Conservation (phyloP, 2,888 invertebrate species). For the Xylocampa areola region DNA sequence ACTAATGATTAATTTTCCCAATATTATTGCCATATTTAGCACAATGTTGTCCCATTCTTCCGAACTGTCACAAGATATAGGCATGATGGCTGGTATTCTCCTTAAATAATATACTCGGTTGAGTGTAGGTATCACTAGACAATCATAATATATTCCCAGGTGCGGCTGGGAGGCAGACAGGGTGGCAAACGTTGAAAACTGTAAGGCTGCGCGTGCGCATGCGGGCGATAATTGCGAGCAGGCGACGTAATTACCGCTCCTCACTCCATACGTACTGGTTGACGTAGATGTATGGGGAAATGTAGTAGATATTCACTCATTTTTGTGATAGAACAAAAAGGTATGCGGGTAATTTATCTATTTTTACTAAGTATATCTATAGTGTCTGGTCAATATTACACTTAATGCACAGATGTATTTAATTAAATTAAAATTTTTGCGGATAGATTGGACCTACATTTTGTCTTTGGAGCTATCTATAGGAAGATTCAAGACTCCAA, state of each 20-base stretch:
- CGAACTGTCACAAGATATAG: conserved; percentile 8
- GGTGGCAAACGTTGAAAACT: conserved; percentile 21
- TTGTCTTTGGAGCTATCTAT: no score
- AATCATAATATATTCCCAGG: conserved; percentile 46
- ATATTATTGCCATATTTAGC: conserved; percentile 3
- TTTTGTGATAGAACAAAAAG: no score
- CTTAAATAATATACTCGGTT: neutral
- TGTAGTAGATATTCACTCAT: neutral
- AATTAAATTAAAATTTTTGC: no score
- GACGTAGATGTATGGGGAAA: conserved; percentile 6
- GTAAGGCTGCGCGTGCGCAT: conserved; percentile 33
- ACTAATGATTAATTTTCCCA: conserved; percentile 2
- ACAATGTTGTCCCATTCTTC: conserved; percentile 6
- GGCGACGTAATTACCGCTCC: conserved; percentile 38
- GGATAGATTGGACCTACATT: no score
- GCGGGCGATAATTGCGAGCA: conserved; percentile 48
- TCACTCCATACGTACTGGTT: conserved; percentile 9
- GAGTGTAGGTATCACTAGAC: conserved; percentile 13
- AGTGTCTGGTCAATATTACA: no score
- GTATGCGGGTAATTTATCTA: no score
- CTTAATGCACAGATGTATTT: no score
- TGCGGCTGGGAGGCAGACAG: conserved; percentile 30
- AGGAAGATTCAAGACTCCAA: no score
- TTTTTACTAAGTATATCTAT: no score
- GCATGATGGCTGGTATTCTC: conserved; percentile 1